Conservation (phyloP, 2,113 vertebrate genomes). For the Ammodramus savannarum region DNA sequence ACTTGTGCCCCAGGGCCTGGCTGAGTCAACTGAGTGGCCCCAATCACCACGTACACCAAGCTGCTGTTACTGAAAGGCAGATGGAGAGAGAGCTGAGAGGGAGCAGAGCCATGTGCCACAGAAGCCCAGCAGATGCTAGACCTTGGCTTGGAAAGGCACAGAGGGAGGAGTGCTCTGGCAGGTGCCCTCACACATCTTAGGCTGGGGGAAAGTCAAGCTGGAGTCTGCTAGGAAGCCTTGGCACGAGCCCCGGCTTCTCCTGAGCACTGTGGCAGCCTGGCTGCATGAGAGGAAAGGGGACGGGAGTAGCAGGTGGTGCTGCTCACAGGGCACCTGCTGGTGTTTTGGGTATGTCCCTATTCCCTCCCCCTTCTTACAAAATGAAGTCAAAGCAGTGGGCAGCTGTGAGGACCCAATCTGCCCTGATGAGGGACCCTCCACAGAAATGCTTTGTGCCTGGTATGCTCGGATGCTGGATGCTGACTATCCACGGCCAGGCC, state of each 20-base stretch:
- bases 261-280: too few species aligned
- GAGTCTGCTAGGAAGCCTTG: neutral
- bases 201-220: neutral
- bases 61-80: neutral
- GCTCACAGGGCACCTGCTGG: too few species aligned
- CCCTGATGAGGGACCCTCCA: too few species aligned
- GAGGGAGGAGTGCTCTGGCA: neutral
- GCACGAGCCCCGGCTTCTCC: neutral
- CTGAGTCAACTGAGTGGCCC: neutral
- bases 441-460: too few species aligned
- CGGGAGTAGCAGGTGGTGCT: too few species aligned
- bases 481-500: too few species aligned
- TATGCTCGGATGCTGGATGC: too few species aligned
- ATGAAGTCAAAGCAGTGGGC: too few species aligned
- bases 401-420: too few species aligned
- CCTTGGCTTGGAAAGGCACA: neutral
- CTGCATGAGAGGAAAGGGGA: too few species aligned
- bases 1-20: neutral
- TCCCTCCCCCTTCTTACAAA: too few species aligned
- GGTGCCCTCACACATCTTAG: fast-evolving
- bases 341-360: too few species aligned
- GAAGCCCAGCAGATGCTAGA: neutral
- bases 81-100: neutral
- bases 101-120: fast-evolving
- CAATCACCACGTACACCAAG: neutral